Base-by-base conservation (phyloP, 2,888 invertebrate genomes). In the Ichneumoninae sp. region DNA sequence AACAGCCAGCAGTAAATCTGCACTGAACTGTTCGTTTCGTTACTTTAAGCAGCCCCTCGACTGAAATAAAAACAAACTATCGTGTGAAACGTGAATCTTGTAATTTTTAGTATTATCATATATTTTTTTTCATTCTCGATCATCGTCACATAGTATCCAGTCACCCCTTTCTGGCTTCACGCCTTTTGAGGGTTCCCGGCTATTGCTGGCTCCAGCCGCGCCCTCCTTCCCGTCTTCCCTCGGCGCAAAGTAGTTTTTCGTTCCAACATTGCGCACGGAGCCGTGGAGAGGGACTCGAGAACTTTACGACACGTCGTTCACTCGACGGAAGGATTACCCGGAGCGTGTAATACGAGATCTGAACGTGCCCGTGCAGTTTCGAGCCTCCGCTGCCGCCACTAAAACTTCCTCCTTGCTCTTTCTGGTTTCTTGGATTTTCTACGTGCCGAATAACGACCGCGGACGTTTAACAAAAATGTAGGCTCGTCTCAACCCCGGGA, bases 251-350 rank as follows among this genome's bases (percentile, higher is more conserved):
- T 60, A 5, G 22, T 13, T 63, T 54, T 60, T 47, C 47, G 50
- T 22, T 50, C 5, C 10, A 16, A 71, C 16, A 30, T 7, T 13
- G 50, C 8, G n/a, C n/a, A 47, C 66, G 36, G 33, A 65, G 19
- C n/a, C n/a, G n/a, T 33, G 33, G 76, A 40, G 65, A 71, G 22
- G 40, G 68, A 54, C 63, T 65, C 69, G 79, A 75, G 63, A 81
- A 85, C 83, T 87, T 86, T 86, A 86, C 80, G 85, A 77, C 77
- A 52, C 81, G 80, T 82, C 86, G 81, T 87, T 87, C 85, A 83
- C 65, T 76, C 86, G 79, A 80, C 85, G 85, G 87, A 87, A 83
- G 86, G 86, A 87, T 87, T 87, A 87, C 82, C 66, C 78, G 74
- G 26, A 75, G 71, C 69, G 81, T 81, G 83, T 85, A 82, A 84